Conservation (phyloP, 2,113 vertebrate species). For the Amazona vittata region DNA sequence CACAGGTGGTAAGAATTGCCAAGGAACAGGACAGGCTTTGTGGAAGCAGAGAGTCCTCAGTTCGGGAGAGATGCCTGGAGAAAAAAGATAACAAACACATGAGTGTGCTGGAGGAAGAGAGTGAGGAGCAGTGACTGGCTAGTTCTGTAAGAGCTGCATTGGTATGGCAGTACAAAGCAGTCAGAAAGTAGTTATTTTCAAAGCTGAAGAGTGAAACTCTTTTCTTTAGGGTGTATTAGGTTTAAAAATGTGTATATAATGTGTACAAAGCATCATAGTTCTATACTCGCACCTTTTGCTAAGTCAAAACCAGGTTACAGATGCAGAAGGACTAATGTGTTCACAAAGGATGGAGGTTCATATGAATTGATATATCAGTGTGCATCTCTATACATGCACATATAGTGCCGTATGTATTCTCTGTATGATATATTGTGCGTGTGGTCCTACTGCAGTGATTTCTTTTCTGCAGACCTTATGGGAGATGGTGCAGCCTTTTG, state of each 20-base stretch:
- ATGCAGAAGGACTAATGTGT: neutral
- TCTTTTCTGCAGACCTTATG: neutral
- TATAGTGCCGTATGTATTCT: neutral
- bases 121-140: neutral
- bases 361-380: accelerated
- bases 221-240: neutral
- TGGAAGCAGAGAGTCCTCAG: neutral
- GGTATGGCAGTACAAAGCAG: neutral
- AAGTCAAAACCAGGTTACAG: neutral
- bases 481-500: neutral
- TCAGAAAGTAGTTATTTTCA: neutral
- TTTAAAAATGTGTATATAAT: neutral
- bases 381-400: neutral
- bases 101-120: neutral
- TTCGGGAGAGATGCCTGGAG: neutral
- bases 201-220: neutral
- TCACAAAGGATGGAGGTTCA: neutral
- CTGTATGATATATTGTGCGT: accelerated
- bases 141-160: neutral
- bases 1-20: neutral
- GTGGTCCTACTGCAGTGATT: neutral
- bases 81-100: neutral
- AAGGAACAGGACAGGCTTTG: neutral
- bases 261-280: neutral
- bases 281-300: neutral